Evolutionary conservation across 1,140 invertebrate genomes (phyloP), one percentile per base, ranked within the genome.

Genomic region (Lethrus apterus): DNA sequence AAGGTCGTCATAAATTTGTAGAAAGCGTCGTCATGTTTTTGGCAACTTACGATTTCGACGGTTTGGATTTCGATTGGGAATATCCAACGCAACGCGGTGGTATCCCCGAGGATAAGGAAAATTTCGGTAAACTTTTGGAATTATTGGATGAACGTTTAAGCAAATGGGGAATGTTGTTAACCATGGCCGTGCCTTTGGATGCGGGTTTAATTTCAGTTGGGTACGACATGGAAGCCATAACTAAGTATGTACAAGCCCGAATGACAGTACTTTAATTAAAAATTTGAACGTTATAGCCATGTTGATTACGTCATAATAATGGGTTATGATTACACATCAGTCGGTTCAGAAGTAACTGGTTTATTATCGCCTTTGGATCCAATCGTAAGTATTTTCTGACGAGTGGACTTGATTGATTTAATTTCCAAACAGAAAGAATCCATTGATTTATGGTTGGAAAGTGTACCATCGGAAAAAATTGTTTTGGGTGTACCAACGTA

Each of bases 401-500:
- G n/a, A n/a, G n/a, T n/a, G n/a, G n/a, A 29, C 7, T 8, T 29
- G 7, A 8, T 29, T 29, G 7, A n/a, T n/a, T n/a, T n/a, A n/a
- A n/a, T n/a, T 10, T 26, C 4, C n/a, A 11, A 11, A 4, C 30
- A 46, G 44, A 14, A 2, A 10, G 19, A 29, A 24, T 35, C 44
- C n/a, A 15, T 46, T 9, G 14, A 34, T 11, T 35, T 8, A 3
- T 46, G 44, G 44, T 35, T 11, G 4, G n/a, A 10, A n/a, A 13
- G n/a, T 8, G 14, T 23, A 7, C 70, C 74, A 15, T 52, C 62
- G 1, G 59, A 67, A 0, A 83, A 83, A 57, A 57, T 84, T 1
- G 57, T 81, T 2, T 50, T 84, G 1, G 81, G 79, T 8, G 54
- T 82, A 15, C 74, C 79, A 1, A 67, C 77, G n/a, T 81, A 80